Conservation (phyloP, 2,113 vertebrate genomes). For the Sinocyclocheilus anshuiensis region DNA sequence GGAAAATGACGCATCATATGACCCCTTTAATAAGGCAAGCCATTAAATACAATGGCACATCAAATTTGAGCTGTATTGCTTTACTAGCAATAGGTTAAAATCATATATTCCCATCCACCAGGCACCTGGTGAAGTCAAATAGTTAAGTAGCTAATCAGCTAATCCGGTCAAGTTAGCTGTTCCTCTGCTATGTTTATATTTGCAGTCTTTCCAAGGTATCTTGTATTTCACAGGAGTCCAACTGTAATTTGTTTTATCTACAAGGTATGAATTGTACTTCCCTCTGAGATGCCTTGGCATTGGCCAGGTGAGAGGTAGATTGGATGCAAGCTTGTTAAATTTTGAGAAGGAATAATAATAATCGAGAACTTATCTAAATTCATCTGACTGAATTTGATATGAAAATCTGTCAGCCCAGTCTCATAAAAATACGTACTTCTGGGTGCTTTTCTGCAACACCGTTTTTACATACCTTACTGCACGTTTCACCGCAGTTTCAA, state of each 20-base stretch:
- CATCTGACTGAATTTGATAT: neutral
- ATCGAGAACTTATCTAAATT: neutral
- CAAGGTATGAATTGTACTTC: slow-evolving; percentile 2
- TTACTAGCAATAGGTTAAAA: neutral
- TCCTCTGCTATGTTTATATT: neutral
- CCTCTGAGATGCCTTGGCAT: neutral
- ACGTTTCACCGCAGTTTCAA: too few relatives aligned
- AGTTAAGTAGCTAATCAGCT: neutral
- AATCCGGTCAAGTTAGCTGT: neutral
- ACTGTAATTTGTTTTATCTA: neutral
- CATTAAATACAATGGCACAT: neutral
- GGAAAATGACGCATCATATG: too few relatives aligned
- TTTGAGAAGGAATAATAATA: neutral
- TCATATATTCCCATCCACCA: neutral
- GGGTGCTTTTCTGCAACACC: too few relatives aligned
- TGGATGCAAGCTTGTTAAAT: neutral
- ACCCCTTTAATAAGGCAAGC: too few relatives aligned
- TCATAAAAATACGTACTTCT: too few relatives aligned
- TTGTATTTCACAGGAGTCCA: slow-evolving; percentile 5
- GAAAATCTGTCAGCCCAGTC: too few relatives aligned
- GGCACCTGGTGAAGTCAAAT: neutral
- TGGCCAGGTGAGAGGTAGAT: neutral
- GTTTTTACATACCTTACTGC: too few relatives aligned
- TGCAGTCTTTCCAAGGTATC: neutral
- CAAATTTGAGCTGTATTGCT: neutral